Evolutionary conservation across 2,797 vertebrate species (phyloP), one percentile per base, ranked within the genome.

Genomic region (Coranthus polyacanthus): DNA sequence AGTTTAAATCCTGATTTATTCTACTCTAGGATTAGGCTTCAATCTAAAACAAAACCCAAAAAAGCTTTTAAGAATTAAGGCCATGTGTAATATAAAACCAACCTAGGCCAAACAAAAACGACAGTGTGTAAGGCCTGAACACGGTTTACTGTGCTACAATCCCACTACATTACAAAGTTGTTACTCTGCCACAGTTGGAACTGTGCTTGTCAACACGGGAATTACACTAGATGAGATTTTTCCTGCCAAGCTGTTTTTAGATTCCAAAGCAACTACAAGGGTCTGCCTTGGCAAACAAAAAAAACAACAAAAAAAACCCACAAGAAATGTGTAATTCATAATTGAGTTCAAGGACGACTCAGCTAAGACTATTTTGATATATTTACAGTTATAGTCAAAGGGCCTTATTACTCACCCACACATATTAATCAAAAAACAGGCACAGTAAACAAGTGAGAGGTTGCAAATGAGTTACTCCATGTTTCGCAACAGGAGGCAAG

Each of bases 241-340:
- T 41, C 49, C 34, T 67, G 72, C 78, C 68, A 79, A 55, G 60
- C 29, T 26, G 29, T 32, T 52, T 12, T 49, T 75, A 32, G 17
- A 36, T 47, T 64, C 41, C 22, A 73, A 65, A 71, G 60, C 66
- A 64, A 76, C 60, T 24, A 51, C 42, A 2, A 13, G 43, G 41
- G 22, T 36, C 41, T 46, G 32, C 22, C 17, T 22, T 45, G 36
- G 56, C 16, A 58, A 61, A 61, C 2, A 38, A 44, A 45, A 21
- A 29, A 29, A 29, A 29, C n/a, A 29, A 29, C 3, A 26, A 26
- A 26, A 6, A 26, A 26, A 26, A 6, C 3, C 3, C 3, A 26
- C 6, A 29, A 29, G 26, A 7, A 29, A 78, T n/a, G 12, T 17
- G 11, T 16, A 22, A 64, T 52, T 68, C 41, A 32, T 37, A 68